Base-by-base conservation (phyloP, 2,113 vertebrate genomes). In the Alligator mississippiensis region DNA sequence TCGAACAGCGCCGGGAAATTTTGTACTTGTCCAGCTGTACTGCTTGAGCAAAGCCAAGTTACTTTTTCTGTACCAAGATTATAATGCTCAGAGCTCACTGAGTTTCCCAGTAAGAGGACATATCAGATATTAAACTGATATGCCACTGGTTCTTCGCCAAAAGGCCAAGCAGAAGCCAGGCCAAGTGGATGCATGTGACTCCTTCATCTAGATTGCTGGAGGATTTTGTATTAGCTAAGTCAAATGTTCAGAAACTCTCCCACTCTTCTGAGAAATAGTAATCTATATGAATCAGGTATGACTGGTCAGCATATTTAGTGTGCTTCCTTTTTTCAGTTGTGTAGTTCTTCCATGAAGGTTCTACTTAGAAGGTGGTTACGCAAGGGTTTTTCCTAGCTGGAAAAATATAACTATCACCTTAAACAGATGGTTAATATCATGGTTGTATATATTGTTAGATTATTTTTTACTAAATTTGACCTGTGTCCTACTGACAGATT, bases 51-150 rank as follows among this genome's bases (percentile, higher is more conserved):
- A 94, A 94, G 90, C 89, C 82, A 95, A 96, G 59, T 59, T 93
- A 84, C 92, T 93, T 1, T 84, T 84, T 85, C 84, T 91, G 91
- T 82, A 90, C 95, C 82, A 91, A 93, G 91, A 93, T 92, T 68
- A 64, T 96, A 89, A 90, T 66, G 83, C 82, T 85, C 94, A 91
- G 80, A 89, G 93, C 84, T 96, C 38, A 28, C 74, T 58, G 80
- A 97, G 88, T 96, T 96, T 95, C 95, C 94, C 95, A 96, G 95
- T 92, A 90, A 95, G 76, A 90, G 87, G 82, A 92, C 84, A 68
- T 83, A 82, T 91, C 74, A 91, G 89, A 81, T 93, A 76, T 83
- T 93, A 84, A 87, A 91, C 84, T 96, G 74, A 90, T 92, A 83
- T 87, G 84, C 74, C 64, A 68, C 61, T 94, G 95, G 82, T 89